Evolutionary conservation across 2,113 vertebrate species (phyloP).

Genomic region (Zosterops japonicus): DNA sequence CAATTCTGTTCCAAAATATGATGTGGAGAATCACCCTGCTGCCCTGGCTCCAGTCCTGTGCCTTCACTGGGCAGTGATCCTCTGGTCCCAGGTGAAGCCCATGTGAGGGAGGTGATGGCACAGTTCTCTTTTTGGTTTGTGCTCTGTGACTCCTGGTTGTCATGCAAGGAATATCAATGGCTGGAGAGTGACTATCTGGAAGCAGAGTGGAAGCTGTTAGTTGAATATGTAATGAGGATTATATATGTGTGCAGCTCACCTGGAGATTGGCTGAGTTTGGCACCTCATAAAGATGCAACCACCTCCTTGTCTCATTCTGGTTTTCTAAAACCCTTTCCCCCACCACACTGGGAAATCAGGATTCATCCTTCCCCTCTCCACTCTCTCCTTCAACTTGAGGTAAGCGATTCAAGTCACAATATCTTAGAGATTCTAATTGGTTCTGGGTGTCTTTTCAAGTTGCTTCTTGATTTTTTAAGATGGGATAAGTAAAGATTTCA

Average conservation of each 20-base stretch:
- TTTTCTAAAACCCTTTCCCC: not conserved
- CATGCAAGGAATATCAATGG: not conserved
- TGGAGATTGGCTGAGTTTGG: not conserved
- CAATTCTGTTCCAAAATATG: not conserved
- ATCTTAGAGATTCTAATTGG: not conserved
- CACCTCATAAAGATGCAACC: not conserved
- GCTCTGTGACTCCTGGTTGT: not conserved
- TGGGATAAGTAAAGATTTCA: not conserved
- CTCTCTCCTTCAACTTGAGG: not conserved
- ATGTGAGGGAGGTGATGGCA: not conserved
- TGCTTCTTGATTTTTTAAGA: not conserved
- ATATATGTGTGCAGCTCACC: not conserved
- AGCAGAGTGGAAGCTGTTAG: not conserved
- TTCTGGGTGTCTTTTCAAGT: not conserved
- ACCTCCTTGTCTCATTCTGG: not conserved
- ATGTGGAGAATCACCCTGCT: not conserved
- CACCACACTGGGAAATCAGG: not conserved
- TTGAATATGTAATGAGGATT: not conserved
- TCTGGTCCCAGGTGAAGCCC: not conserved
- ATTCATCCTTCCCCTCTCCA: not conserved
- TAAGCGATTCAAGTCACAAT: not conserved
- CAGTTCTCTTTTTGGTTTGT: not conserved
- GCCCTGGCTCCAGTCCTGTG: not conserved
- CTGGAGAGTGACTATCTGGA: conserved; percentile 14
- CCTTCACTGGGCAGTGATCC: not conserved